Conservation (phyloP, 2,113 vertebrate genomes). For the Cervus canadensis region DNA sequence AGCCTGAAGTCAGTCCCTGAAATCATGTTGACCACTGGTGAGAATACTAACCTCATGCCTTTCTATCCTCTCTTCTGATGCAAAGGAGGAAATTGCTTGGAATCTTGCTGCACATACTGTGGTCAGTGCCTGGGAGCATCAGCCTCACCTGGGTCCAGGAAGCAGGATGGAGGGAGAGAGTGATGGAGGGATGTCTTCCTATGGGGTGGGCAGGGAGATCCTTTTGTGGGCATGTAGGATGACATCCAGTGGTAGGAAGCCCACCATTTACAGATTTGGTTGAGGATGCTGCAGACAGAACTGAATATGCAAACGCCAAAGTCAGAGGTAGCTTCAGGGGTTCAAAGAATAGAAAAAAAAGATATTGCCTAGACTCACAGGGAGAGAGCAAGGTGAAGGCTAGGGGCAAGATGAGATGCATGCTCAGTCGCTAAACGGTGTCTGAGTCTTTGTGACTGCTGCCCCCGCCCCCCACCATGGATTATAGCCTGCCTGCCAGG, state of each 20-base stretch:
- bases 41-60: neutral
- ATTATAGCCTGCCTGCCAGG: neutral
- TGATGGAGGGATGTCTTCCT: neutral
- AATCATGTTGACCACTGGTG: neutral
- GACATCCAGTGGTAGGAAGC: neutral
- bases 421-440: neutral
- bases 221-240: neutral
- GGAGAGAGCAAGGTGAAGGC: neutral
- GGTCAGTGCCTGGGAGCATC: neutral
- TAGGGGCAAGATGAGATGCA: neutral
- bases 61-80: neutral
- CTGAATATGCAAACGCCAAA: neutral
- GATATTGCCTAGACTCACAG: neutral
- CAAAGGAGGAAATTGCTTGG: neutral
- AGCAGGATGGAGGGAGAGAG: neutral
- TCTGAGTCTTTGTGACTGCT: neutral
- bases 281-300: neutral
- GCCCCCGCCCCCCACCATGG: accelerated
- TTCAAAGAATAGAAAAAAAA: neutral
- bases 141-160: neutral
- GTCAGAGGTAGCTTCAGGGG: neutral
- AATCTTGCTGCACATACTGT: neutral
- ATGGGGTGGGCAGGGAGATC: neutral
- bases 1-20: neutral
- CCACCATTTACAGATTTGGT: neutral